Base-by-base conservation (phyloP, 2,797 vertebrate genomes). In the Urocyon cinereoargenteus region DNA sequence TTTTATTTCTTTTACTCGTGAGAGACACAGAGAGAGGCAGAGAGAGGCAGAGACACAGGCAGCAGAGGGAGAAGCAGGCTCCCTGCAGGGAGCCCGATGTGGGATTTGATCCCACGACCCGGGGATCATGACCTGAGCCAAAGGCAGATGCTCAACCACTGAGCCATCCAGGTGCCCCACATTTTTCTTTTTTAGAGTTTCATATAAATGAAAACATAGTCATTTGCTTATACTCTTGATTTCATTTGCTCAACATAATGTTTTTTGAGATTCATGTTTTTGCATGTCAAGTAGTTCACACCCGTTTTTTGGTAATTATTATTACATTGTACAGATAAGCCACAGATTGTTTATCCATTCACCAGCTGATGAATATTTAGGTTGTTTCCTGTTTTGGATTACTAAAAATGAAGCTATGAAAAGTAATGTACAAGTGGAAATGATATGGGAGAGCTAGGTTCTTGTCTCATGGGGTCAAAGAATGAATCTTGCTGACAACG, bases 401-500 rank as follows among this genome's bases (percentile, higher is more conserved):
- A 78, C 59, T 92, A 96, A 87, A 93, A 94, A 75, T 34, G 77
- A 91, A 85, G 13, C 18, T 85, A 64, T 72, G 15, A 93, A 85
- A 70, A 75, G 36, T 49, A 61, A 83, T 6, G 36, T 72, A 79
- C 12, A 55, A 68, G 9, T 8, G 36, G 55, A 34, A 45, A 45
- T 45, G 40, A 45, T 8, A 45, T 45, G 40, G 40, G 7, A 45
- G 40, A 45, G 40, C 40, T 8, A 8, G 40, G 40, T 45, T 45
- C 40, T 45, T 45, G 40, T 45, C 40, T 45, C 40, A 45, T 45
- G 40, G 40, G 40, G 40, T 45, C 40, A 45, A 45, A 45, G 40
- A 45, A 45, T 45, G 40, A 45, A 45, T 45, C 40, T 45, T 45
- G 40, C 40, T 45, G 40, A 45, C 40, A 45, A 45, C 40, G 40